Conservation (phyloP, 2,888 invertebrate genomes). For the Phytoseiulus persimilis region DNA sequence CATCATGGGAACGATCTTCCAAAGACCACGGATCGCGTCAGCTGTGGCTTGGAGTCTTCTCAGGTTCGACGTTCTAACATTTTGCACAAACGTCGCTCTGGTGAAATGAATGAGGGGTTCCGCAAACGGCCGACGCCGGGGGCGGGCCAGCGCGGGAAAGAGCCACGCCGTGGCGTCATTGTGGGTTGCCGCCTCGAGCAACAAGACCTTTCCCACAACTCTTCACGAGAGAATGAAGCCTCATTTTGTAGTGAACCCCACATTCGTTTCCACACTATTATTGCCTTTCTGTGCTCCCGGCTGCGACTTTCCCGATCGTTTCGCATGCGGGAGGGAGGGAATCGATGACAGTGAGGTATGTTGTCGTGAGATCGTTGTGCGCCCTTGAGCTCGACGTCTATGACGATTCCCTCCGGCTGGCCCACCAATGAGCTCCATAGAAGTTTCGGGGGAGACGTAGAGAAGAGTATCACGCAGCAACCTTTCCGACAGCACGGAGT, state of each 20-base stretch:
- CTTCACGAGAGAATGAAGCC: neutral
- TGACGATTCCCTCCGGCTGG: no score
- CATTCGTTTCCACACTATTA: neutral
- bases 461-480: no score
- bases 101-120: neutral
- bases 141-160: neutral
- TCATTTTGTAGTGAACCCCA: neutral
- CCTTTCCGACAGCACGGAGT: no score
- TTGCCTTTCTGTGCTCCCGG: neutral
- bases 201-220: neutral
- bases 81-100: neutral
- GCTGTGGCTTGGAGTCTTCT: neutral
- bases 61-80: neutral
- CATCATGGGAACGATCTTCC: neutral
- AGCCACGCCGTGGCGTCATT: neutral
- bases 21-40: neutral
- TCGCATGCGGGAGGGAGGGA: neutral
- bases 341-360: no score
- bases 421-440: no score
- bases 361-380: no score
- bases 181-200: neutral
- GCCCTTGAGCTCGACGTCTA: no score
- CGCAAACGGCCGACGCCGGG: neutral
- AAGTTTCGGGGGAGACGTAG: no score
- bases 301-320: neutral